phyloP scores from a whole-genome alignment of 1,140 invertebrate species.

The Phenacoccus solenopsis region DNA sequence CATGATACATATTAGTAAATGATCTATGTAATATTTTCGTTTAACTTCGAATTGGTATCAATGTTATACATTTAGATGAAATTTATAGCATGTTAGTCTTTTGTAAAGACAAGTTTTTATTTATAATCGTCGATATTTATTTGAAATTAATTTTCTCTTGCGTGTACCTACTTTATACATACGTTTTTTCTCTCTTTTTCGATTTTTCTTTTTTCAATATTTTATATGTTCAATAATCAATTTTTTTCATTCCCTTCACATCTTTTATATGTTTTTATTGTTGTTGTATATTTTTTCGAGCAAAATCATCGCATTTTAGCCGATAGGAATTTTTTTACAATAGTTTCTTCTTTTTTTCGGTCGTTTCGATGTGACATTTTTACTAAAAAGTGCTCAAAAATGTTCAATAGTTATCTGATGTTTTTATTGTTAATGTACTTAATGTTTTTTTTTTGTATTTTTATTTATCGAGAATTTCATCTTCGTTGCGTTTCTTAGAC shows the following conservation, averaged over 20 bases:
- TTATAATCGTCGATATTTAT: not conserved
- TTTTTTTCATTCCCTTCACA: constrained; percentile 2
- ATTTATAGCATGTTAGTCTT: not conserved
- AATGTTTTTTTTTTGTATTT: too few relatives aligned
- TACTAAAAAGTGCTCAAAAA: too few relatives aligned
- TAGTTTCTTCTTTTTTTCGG: too few relatives aligned
- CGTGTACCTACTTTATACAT: not conserved
- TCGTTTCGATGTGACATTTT: too few relatives aligned
- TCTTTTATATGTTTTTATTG: constrained; percentile 9
- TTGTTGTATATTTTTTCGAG: not conserved
- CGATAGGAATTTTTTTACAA: too few relatives aligned
- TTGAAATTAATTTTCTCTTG: not conserved
- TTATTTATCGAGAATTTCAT: too few relatives aligned
- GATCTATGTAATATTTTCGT: too few relatives aligned
- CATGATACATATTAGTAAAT: too few relatives aligned
- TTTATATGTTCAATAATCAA: not conserved
- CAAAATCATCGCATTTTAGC: not conserved
- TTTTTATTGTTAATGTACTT: too few relatives aligned
- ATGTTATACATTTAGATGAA: not conserved
- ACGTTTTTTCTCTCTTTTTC: not conserved
- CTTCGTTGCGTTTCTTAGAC: too few relatives aligned
- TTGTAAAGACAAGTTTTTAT: not conserved
- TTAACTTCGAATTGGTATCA: too few relatives aligned
- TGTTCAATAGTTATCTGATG: too few relatives aligned
- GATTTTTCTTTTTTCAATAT: not conserved